Evolutionary conservation across 1,140 invertebrate species (phyloP).

Genomic region (Capitella teleta): DNA sequence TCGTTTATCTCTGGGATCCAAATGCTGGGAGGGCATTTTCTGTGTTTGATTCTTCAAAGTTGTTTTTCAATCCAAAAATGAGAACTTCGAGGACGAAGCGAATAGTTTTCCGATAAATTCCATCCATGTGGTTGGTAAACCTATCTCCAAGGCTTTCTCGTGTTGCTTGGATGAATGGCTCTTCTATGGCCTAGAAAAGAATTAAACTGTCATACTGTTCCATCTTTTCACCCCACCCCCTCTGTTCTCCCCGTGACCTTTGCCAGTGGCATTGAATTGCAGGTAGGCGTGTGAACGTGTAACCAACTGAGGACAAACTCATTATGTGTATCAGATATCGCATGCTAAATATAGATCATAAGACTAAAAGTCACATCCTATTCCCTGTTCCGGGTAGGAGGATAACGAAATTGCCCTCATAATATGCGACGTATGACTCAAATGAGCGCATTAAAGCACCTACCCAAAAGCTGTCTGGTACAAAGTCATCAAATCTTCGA

Average conservation of each 20-base stretch:
- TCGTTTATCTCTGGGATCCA: too few species aligned
- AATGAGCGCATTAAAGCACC: too few species aligned
- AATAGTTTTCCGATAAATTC: slow-evolving; percentile 78
- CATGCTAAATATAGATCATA: neutral
- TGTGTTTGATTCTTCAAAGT: too few species aligned
- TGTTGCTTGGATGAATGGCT: slow-evolving; percentile 75
- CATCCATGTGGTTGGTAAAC: slow-evolving; percentile 79
- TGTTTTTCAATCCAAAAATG: slow-evolving; percentile 59
- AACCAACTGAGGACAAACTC: too few species aligned
- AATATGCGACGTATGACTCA: too few species aligned
- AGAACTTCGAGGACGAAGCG: slow-evolving; percentile 79
- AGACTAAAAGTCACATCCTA: neutral
- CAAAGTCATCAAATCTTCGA: slow-evolving; percentile 30
- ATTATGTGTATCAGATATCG: neutral
- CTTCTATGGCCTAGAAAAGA: slow-evolving; percentile 67
- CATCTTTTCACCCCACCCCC: neutral
- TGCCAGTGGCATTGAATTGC: neutral
- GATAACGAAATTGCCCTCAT: too few species aligned
- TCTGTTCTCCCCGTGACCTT: neutral
- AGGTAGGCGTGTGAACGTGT: neutral
- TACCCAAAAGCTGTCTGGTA: slow-evolving; percentile 18
- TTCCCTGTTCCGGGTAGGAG: neutral
- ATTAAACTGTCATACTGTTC: neutral
- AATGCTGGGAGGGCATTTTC: too few species aligned
- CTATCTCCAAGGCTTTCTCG: slow-evolving; percentile 71